Evolutionary conservation across 2,113 vertebrate species (phyloP), one percentile per base, ranked within the genome.

Genomic region (Nycticebus coucang): DNA sequence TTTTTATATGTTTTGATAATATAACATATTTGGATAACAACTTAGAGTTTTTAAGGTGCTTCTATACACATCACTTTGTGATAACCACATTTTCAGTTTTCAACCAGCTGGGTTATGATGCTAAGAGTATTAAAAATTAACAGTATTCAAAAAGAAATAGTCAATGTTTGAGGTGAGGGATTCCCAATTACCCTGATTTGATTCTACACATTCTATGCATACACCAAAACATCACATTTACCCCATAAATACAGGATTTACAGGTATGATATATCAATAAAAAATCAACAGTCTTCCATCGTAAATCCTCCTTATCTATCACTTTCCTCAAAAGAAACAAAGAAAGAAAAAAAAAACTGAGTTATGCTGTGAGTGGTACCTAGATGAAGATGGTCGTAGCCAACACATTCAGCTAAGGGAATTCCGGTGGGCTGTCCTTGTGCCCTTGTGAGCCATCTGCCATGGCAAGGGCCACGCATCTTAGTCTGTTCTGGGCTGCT

Each of bases 261-360:
- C 21, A 71, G 19, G 11, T 26, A 45, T 75, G 28, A 19, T 74
- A 14, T 74, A 45, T 75, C 41, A 75, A 45, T 75, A 45, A 17
- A 75, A 83, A 88, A 80, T 53, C 45, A 92, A 83, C 57, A 68
- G 3, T 18, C 13, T 75, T 41, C 24, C 57, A 53, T 93, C 21
- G 26, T 72, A 72, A 78, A 82, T 69, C 33, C 21, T 91, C 35
- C 7, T 50, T 89, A 64, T 57, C n/a, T 35, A 35, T 69, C 37
- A 57, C 7, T 41, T 93, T 84, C 50, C 84, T 95, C 35, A 79
- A 93, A 91, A 72, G 28, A 96, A 94, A 79, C 14, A 94, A 87
- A 89, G 2, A 53, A 64, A 59, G 80, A 37, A 78, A 83, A 50
- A 50, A 86, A 87, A 81, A 45, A 62, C 1, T 37, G 13, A 1